A percentile compares a stretch with the other conserved stretches of the same genome.
phyloP scores from a whole-genome alignment of 2,797 vertebrate species.

The Vireo griseus region DNA sequence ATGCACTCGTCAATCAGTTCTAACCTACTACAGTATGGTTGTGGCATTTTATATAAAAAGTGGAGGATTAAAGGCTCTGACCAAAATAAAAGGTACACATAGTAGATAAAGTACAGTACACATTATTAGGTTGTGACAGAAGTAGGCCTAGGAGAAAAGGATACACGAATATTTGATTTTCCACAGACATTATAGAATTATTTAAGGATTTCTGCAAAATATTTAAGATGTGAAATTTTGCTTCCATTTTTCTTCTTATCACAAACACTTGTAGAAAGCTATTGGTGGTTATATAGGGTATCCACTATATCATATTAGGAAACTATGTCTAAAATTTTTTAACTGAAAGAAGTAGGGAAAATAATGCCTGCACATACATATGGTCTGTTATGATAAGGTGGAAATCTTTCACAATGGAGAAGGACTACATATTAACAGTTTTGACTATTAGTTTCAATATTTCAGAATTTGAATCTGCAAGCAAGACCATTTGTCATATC shows the following conservation, averaged over 20 bases:
- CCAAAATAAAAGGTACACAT: conserved; percentile 65
- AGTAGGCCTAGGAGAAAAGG: not conserved
- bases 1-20: conserved; percentile 71
- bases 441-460: not conserved
- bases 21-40: conserved; percentile 53
- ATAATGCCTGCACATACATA: not conserved
- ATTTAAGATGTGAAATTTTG: conserved; percentile 45
- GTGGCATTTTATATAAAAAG: conserved; percentile 67
- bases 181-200: conserved; percentile 48
- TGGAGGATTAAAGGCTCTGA: conserved; percentile 69
- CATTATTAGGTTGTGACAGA: conserved; percentile 54
- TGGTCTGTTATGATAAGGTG: not conserved
- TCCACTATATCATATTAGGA: not conserved
- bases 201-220: conserved; percentile 56
- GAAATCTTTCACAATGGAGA: not conserved
- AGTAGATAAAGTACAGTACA: conserved; percentile 50
- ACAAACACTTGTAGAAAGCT: not conserved
- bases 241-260: conserved; percentile 50
- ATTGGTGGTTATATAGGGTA: not conserved
- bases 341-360: not conserved
- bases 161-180: conserved; percentile 66
- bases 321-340: conserved; percentile 2
- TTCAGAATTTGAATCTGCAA: not conserved
- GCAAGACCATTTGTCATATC: not conserved
- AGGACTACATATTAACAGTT: not conserved